phyloP scores from a whole-genome alignment of 1,140 invertebrate genomes.

The Idris sp. region DNA sequence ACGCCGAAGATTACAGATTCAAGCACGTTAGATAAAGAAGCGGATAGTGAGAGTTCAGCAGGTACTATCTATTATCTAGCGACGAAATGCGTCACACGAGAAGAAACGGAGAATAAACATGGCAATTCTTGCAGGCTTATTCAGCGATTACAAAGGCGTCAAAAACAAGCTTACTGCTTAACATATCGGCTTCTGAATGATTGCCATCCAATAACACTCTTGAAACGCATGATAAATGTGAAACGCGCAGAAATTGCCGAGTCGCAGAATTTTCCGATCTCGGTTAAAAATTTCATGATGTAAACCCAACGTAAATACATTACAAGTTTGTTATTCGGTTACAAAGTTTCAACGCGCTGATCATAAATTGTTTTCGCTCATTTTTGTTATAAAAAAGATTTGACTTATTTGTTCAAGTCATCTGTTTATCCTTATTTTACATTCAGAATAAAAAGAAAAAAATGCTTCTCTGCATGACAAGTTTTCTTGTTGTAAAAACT shows the following conservation, averaged over 20 bases:
- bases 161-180: conserved; percentile 48
- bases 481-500: too few species aligned
- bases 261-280: conserved; percentile 29
- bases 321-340: conserved; percentile 15
- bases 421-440: too few species aligned
- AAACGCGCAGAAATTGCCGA: conserved; percentile 9
- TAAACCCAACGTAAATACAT: conserved; percentile 31
- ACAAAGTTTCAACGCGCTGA: conserved; percentile 25
- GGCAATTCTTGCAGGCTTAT: conserved; percentile 23
- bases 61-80: conserved; percentile 45
- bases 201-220: conserved; percentile 41
- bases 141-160: conserved; percentile 30
- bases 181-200: conserved; percentile 45
- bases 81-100: conserved; percentile 17
- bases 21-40: conserved; percentile 8
- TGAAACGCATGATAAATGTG: conserved; percentile 17
- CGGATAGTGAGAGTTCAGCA: conserved; percentile 17
- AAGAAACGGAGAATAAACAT: conserved; percentile 26
- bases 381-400: too few species aligned
- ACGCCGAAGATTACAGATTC: conserved; percentile 34
- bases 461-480: too few species aligned
- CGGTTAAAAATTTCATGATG: conserved; percentile 23
- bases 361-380: neutral
- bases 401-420: too few species aligned
- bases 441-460: too few species aligned